A percentile compares a stretch with the other conserved stretches of the same genome.
phyloP scores from a whole-genome alignment of 1,140 invertebrate genomes.

The Paramacrobiotus metropolitanus region DNA sequence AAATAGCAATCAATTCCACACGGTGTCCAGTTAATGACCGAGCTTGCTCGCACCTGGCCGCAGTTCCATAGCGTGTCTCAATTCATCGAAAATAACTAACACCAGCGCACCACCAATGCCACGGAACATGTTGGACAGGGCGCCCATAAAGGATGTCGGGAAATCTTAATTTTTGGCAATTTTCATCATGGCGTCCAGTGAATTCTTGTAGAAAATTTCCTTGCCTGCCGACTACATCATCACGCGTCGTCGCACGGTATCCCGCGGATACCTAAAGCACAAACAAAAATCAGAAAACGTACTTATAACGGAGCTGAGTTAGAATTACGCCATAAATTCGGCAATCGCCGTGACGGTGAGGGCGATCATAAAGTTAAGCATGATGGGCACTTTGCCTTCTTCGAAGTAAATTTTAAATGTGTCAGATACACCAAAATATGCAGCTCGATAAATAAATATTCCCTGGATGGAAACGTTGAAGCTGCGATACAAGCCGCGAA shows the following conservation, averaged over 20 bases:
- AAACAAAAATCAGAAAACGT: no score
- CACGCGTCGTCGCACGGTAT: constrained; percentile 28
- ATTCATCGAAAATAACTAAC: constrained; percentile 29
- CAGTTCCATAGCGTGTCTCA: constrained; percentile 20
- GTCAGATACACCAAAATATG: constrained; percentile 24
- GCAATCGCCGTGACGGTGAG: constrained; percentile 28
- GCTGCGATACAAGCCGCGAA: constrained; percentile 22
- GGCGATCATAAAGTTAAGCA: constrained; percentile 21
- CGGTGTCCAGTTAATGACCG: no score
- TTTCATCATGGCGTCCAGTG: constrained; percentile 27
- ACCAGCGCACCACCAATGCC: constrained; percentile 29
- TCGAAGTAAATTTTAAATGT: constrained; percentile 20
- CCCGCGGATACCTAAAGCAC: constrained; percentile 34
- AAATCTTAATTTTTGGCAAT: constrained; percentile 30
- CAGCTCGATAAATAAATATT: constrained; percentile 25
- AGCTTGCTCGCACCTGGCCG: neutral
- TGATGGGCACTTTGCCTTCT: constrained; percentile 22
- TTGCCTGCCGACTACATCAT: constrained; percentile 32
- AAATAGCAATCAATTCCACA: no score
- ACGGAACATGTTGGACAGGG: constrained; percentile 28
- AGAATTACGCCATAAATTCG: constrained; percentile 32
- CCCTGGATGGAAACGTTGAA: constrained; percentile 24
- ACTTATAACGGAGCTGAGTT: no score
- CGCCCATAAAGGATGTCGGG: constrained; percentile 32
- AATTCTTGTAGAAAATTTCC: constrained; percentile 32